A percentile compares a stretch with the other conserved stretches of the same genome.
Evolutionary conservation across 2,888 invertebrate genomes (phyloP).

Genomic region (Eueremaeus valkanovi): DNA sequence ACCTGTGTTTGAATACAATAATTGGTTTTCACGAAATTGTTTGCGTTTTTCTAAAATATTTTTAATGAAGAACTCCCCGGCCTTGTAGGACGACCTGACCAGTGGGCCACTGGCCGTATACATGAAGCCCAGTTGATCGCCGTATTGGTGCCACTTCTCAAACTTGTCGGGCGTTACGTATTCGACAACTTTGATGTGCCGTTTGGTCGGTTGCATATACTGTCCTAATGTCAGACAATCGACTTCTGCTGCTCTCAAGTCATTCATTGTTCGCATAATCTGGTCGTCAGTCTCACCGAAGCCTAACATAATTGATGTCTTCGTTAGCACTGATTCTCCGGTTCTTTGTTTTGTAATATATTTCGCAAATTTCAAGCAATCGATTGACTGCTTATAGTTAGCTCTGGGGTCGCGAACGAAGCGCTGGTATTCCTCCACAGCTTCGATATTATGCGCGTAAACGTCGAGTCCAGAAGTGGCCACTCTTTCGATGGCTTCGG

Average conservation of each 20-base stretch:
- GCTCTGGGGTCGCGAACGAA: conserved; percentile 86
- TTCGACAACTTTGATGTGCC: conserved; percentile 85
- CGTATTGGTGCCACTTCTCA: conserved; percentile 73
- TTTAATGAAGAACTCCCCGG: conserved; percentile 89
- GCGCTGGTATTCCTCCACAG: conserved; percentile 83
- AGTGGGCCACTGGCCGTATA: conserved; percentile 97
- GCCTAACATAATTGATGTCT: conserved; percentile 97
- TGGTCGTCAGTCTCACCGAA: conserved; percentile 82
- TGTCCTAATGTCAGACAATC: conserved; percentile 96
- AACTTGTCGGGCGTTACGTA: conserved; percentile 95
- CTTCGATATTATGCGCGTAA: conserved; percentile 97
- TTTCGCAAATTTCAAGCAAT: conserved; percentile 77
- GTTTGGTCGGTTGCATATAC: conserved; percentile 98
- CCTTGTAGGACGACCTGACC: conserved; percentile 93
- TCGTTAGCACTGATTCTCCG: conserved; percentile 67
- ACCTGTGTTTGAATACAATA: neutral
- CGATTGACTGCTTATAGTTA: conserved; percentile 80
- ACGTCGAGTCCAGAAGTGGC: conserved; percentile 85
- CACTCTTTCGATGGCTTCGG: conserved; percentile 67
- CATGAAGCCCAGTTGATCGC: conserved; percentile 79
- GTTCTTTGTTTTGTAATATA: conserved; percentile 53
- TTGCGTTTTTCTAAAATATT: conserved; percentile 64
- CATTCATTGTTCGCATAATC: conserved; percentile 78
- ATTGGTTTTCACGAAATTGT: neutral
- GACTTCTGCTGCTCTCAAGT: conserved; percentile 73